These are phyloP conservation scores for Diprion similis DNA, from an alignment of 1,140 invertebrate genomes.

Conservation along the genomic window DNA sequence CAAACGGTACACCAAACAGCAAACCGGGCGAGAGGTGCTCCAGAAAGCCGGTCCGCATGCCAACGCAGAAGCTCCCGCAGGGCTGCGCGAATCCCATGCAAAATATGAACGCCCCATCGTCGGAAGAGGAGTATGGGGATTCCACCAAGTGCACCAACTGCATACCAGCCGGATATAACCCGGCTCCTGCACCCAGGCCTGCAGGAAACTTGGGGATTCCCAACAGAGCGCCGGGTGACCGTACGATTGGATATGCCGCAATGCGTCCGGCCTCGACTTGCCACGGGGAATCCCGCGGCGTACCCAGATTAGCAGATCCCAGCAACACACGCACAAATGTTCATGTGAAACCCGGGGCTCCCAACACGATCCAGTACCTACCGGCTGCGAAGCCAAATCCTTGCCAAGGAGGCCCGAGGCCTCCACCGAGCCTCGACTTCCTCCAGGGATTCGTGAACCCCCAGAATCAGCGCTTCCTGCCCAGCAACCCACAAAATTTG, in stretches of 20 bases:
- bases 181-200: slow-evolving; percentile 45
- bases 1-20: slow-evolving; percentile 73
- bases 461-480: slow-evolving; percentile 75
- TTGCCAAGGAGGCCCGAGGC: slow-evolving; percentile 67
- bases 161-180: slow-evolving; percentile 51
- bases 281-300: background rate
- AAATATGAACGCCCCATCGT: slow-evolving; percentile 58
- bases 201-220: slow-evolving; percentile 53
- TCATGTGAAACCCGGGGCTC: slow-evolving; percentile 90
- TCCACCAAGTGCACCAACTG: slow-evolving; percentile 63
- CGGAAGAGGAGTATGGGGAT: slow-evolving; percentile 60
- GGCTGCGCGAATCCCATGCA: slow-evolving; percentile 62
- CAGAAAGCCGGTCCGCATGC: slow-evolving; percentile 56
- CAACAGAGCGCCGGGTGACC: slow-evolving; percentile 53
- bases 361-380: slow-evolving; percentile 97
- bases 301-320: background rate
- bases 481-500: too few relatives aligned
- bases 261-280: slow-evolving; percentile 54
- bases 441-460: slow-evolving; percentile 87
- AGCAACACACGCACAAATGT: background rate
- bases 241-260: slow-evolving; percentile 52
- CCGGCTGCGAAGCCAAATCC: slow-evolving; percentile 84
- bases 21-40: slow-evolving; percentile 60
- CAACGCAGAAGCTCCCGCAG: slow-evolving; percentile 59
- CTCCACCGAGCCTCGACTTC: slow-evolving; percentile 92